A percentile compares a stretch with the other conserved stretches of the same genome.
Evolutionary conservation across 2,113 vertebrate genomes (phyloP).

Genomic region (Rousettus leschenaultii): DNA sequence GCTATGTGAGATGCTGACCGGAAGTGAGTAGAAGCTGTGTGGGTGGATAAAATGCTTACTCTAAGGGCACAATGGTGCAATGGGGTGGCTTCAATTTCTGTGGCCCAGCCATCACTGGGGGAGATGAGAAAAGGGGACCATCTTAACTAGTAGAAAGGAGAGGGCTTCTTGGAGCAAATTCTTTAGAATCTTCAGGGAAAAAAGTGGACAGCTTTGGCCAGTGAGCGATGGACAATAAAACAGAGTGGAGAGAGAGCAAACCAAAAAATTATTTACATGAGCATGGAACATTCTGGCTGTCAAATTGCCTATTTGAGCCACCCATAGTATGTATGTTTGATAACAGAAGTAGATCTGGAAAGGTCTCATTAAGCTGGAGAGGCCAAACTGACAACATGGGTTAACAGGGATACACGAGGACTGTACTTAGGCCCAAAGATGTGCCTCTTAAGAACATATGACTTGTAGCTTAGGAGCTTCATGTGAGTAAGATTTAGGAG

Average conservation of each 20-base stretch:
- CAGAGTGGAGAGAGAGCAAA: neutral
- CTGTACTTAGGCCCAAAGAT: neutral
- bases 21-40: neutral
- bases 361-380: neutral
- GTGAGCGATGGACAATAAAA: neutral
- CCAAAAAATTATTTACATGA: neutral
- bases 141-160: neutral
- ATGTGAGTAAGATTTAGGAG: neutral
- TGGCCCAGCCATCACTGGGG: neutral
- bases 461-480: neutral
- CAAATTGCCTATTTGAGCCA: neutral
- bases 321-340: neutral
- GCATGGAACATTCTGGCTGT: neutral
- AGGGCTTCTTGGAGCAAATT: neutral
- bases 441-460: neutral
- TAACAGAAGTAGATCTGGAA: neutral
- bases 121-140: neutral
- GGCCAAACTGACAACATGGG: neutral
- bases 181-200: neutral
- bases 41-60: neutral
- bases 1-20: neutral
- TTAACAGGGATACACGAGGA: neutral
- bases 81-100: neutral
- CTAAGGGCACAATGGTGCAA: neutral
- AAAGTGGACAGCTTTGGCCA: neutral